Evolutionary conservation across 2,113 vertebrate genomes (phyloP).

Genomic region (Anser cygnoides): DNA sequence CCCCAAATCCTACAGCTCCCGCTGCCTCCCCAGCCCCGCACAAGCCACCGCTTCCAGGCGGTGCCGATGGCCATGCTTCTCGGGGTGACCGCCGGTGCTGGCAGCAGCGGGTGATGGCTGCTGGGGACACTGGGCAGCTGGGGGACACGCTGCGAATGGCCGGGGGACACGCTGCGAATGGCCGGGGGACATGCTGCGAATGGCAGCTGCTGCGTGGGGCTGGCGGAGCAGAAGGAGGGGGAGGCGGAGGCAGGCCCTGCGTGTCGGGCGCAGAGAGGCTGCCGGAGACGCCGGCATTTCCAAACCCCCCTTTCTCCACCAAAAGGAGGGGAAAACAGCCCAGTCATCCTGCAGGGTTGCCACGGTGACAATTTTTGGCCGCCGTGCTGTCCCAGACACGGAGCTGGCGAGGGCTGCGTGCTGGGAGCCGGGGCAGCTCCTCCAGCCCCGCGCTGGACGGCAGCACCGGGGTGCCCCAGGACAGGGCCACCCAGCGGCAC

Average conservation of each 20-base stretch:
- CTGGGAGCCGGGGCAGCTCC: neutral
- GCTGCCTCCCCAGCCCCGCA: neutral
- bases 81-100: neutral
- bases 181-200: neutral
- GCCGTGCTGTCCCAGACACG: accelerated
- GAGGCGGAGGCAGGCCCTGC: accelerated
- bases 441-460: neutral
- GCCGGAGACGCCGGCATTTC: neutral
- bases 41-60: accelerated
- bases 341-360: neutral
- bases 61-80: accelerated
- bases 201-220: neutral
- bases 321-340: neutral
- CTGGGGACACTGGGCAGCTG: accelerated
- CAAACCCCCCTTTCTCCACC: neutral
- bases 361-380: neutral
- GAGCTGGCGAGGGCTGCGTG: neutral
- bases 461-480: neutral
- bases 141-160: neutral
- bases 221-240: neutral
- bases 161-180: neutral
- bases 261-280: neutral
- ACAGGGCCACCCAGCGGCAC: neutral
- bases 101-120: neutral
- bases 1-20: neutral